These are phyloP conservation scores for Paraplagusia blochii DNA, from an alignment of 2,113 vertebrate genomes.

Conservation along the genomic window DNA sequence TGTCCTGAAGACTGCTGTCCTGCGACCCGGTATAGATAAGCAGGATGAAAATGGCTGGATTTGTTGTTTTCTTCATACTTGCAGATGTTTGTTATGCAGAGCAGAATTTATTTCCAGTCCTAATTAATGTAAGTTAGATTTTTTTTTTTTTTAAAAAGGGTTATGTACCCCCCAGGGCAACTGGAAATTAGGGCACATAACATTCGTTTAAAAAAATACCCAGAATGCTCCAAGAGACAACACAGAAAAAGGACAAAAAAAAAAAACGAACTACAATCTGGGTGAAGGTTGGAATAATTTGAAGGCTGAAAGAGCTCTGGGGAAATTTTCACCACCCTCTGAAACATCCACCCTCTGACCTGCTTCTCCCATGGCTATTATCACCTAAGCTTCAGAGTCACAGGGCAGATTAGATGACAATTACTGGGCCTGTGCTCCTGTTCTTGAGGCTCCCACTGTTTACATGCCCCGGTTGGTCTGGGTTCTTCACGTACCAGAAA, in stretches of 20 bases:
- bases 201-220: constrained; percentile 32
- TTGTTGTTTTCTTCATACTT: constrained; percentile 10
- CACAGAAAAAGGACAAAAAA: constrained; percentile 28
- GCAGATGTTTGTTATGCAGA: constrained; percentile 9
- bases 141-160: too few species aligned
- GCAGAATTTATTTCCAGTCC: constrained; percentile 44
- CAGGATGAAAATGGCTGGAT: background rate
- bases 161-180: too few species aligned
- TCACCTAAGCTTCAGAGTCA: constrained; percentile 8
- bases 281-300: constrained; percentile 54
- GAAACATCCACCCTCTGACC: constrained; percentile 31
- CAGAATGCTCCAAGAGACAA: constrained; percentile 21
- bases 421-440: background rate
- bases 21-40: too few species aligned
- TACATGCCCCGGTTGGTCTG: background rate
- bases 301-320: constrained; percentile 23
- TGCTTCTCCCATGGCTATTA: constrained; percentile 18
- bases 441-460: background rate
- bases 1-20: too few species aligned
- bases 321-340: constrained; percentile 53
- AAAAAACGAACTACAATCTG: constrained; percentile 38
- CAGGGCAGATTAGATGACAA: constrained; percentile 15
- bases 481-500: constrained; percentile 13
- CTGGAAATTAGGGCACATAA: constrained; percentile 56
- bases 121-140: constrained; percentile 48